Base-by-base conservation (phyloP, 2,113 vertebrate species). In the Dromaius novaehollandiae region DNA sequence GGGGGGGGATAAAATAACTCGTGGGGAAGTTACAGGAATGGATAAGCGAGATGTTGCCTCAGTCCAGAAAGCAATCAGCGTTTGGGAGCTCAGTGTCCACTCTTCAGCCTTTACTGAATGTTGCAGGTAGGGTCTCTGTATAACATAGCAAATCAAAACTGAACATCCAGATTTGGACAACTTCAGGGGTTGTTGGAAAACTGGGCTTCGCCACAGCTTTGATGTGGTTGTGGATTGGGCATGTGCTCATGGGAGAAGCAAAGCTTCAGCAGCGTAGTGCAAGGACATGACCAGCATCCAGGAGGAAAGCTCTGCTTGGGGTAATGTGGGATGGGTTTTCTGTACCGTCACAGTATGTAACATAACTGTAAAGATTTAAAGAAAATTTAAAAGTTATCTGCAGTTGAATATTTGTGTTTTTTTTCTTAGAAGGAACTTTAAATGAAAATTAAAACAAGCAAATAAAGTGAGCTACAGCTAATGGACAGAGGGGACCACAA, bases 21-120 rank as follows among this genome's bases (percentile, higher is more conserved):
- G 83, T 51, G 81, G 92, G 89, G 42, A 22, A 88, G 68, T 89
- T 82, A 70, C 87, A 88, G 93, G 26, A 63, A 64, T 1, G 68
- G 55, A 56, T 32, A 46, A 91, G 82, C 0, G 7, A 88, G 89
- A 30, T 7, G 24, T 25, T 91, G 81, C 78, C 84, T 74, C 44
- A 34, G 86, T 48, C 66, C 94, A 95, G 91, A 81, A 78, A 83
- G 78, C 82, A 88, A 94, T 92, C 42, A 90, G 61, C 73, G 77
- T 40, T 55, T 53, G 50, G 82, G 79, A 89, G 11, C 84, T 86
- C 3, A 2, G 38, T n/a, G 90, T 50, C 81, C 85, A 86, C 70
- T 36, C 69, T n/a, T 11, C 63, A n/a, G 71, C 63, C 89, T 36
- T 6, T 1, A 0, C 53, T 6, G 30, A 58, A 24, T 9, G 3